Base-by-base conservation (phyloP, 2,113 vertebrate genomes). In the Lipotes vexillifer region DNA sequence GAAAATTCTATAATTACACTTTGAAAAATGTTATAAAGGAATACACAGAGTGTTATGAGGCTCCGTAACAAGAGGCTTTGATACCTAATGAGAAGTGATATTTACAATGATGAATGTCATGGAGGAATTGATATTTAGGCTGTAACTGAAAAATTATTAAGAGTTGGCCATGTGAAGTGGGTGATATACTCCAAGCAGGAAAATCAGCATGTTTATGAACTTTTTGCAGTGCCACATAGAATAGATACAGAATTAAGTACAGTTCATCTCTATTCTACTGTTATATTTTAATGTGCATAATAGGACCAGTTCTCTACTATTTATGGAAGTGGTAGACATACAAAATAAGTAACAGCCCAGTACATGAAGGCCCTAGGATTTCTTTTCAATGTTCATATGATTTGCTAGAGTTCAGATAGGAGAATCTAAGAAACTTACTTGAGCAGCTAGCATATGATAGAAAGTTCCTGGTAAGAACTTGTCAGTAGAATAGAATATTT, bases 61-160 rank as follows among this genome's bases (percentile, higher is more conserved):
- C 8, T 89, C 21, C 49, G 3, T n/a, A 63, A 65, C 8, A 92
- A 65, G 17, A 75, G 36, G 12, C 13, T 88, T 46, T 87, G 44
- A 38, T 93, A 72, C 33, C 4, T 38, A 95, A 92, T 44, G 33
- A 90, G 38, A 96, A 77, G 25, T 85, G 18, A 75, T 84, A 68
- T 91, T 97, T 95, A 81, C 8, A 88, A 21, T 71, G 89, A 92
- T 88, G 10, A 66, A 90, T 84, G 85, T 68, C 55, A 78, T 57
- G n/a, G 20, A 82, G n/a, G 25, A 88, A 88, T 8, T 96, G 17
- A 41, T 74, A 86, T 89, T 93, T 96, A 94, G 63, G 23, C 13
- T 93, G 57, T 36, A n/a, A 88, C 2, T 13, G 49, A 21, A 72
- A 97, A 91, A 49, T 82, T 69, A 95, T 21, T 88, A 78, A 41